Conservation (phyloP, 2,113 vertebrate species). For the Eulacestoma nigropectus region DNA sequence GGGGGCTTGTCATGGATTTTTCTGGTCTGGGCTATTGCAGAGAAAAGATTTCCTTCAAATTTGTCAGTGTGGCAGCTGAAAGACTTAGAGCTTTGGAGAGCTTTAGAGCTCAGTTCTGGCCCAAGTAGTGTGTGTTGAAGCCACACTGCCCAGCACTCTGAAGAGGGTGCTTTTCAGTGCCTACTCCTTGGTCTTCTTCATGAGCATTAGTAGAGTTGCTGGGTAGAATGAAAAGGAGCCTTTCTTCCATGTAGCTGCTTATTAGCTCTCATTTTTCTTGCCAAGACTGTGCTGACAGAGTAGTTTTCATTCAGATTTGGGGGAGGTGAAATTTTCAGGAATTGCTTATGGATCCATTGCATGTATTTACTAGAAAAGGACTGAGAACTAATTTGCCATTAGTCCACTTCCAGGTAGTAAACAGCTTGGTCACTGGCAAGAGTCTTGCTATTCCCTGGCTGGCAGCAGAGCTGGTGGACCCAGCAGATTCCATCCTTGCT, state of each 20-base stretch:
- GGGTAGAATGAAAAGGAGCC: not conserved
- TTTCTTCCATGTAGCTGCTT: not conserved
- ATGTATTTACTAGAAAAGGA: not conserved
- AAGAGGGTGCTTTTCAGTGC: not conserved
- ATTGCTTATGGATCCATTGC: not conserved
- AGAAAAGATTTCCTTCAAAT: not conserved
- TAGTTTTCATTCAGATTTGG: not conserved
- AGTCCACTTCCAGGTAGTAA: not conserved
- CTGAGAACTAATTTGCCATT: not conserved
- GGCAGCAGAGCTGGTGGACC: not conserved
- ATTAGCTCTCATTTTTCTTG: not conserved
- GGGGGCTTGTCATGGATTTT: not conserved
- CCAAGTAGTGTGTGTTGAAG: not conserved
- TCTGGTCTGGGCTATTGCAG: not conserved
- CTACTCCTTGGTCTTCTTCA: not conserved
- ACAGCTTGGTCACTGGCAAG: not conserved
- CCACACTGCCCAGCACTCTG: not conserved
- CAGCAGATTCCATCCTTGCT: not conserved
- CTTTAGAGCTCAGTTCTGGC: not conserved
- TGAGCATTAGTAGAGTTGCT: not conserved
- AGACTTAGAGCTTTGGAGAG: not conserved
- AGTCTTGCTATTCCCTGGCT: not conserved
- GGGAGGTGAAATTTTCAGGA: not conserved
- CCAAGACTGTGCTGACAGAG: not conserved
- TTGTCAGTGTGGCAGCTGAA: not conserved